phyloP scores from a whole-genome alignment of 2,113 vertebrate genomes.

The Apteryx mantelli region DNA sequence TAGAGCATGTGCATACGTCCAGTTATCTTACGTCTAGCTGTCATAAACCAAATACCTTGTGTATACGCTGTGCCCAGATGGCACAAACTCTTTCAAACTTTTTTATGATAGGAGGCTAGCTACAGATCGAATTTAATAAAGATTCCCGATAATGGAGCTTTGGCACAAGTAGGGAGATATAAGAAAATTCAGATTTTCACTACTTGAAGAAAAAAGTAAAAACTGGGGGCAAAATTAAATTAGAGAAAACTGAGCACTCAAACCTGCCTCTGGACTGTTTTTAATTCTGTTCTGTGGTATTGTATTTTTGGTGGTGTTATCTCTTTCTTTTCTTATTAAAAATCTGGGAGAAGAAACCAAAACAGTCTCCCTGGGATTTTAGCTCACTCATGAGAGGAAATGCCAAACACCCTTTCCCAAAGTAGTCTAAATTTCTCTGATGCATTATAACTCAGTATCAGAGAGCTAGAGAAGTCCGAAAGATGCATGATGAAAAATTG shows the following conservation, averaged over 20 bases:
- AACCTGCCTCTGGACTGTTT: neutral
- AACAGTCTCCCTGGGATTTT: slow-evolving; percentile 6
- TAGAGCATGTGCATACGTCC: neutral
- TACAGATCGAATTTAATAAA: neutral
- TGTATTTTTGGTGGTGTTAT: neutral
- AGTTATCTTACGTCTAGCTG: neutral
- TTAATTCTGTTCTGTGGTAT: slow-evolving; percentile 17
- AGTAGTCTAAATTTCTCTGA: slow-evolving; percentile 46
- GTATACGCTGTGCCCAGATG: neutral
- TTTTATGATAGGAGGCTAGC: neutral
- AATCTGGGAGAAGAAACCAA: slow-evolving; percentile 18
- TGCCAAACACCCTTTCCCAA: slow-evolving; percentile 25
- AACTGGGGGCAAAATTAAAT: slow-evolving; percentile 43
- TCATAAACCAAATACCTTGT: neutral
- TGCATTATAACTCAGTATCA: slow-evolving; percentile 26
- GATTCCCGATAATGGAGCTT: neutral
- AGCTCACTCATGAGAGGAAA: slow-evolving; percentile 23
- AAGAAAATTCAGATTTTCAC: slow-evolving; percentile 13
- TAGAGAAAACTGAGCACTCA: neutral
- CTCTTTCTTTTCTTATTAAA: slow-evolving; percentile 38
- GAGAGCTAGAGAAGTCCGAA: slow-evolving; percentile 16
- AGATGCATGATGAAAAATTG: slow-evolving; percentile 67
- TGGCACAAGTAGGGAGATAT: neutral
- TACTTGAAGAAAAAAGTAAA: neutral
- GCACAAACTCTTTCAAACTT: neutral